A percentile compares a stretch with the other conserved stretches of the same genome.
Evolutionary conservation across 2,113 vertebrate species (phyloP).

Genomic region (Mystacornis crossleyi): DNA sequence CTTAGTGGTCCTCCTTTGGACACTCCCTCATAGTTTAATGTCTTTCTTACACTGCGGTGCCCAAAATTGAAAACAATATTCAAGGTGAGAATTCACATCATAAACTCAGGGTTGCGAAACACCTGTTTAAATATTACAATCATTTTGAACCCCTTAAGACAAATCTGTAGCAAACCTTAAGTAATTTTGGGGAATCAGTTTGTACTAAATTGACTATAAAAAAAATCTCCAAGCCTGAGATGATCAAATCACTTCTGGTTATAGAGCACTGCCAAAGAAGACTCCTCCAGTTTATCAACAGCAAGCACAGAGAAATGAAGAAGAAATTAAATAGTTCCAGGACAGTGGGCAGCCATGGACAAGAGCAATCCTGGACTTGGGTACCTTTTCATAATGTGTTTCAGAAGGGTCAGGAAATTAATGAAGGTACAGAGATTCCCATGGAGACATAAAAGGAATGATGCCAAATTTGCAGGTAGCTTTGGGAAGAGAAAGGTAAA

Average conservation of each 20-base stretch:
- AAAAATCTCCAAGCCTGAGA: not conserved
- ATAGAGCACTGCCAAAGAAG: not conserved
- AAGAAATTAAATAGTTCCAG: not conserved
- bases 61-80: not conserved
- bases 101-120: not conserved
- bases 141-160: not conserved
- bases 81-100: not conserved
- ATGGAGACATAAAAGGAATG: not conserved
- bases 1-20: not conserved
- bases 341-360: not conserved
- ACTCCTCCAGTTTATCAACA: not conserved
- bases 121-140: not conserved
- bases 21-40: not conserved
- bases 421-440: not conserved
- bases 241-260: not conserved
- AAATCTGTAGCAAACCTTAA: not conserved
- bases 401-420: not conserved
- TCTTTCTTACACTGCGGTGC: not conserved
- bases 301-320: not conserved
- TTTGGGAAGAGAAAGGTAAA: too few relatives aligned
- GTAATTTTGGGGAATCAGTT: not conserved
- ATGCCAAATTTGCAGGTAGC: not conserved
- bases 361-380: not conserved
- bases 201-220: not conserved
- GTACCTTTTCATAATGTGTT: not conserved